Percentiles rank a stretch among this genome's conserved stretches.
These are phyloP conservation scores for Scaptomyza flava DNA, from an alignment of 2,888 invertebrate species.

Conservation along the genomic window DNA sequence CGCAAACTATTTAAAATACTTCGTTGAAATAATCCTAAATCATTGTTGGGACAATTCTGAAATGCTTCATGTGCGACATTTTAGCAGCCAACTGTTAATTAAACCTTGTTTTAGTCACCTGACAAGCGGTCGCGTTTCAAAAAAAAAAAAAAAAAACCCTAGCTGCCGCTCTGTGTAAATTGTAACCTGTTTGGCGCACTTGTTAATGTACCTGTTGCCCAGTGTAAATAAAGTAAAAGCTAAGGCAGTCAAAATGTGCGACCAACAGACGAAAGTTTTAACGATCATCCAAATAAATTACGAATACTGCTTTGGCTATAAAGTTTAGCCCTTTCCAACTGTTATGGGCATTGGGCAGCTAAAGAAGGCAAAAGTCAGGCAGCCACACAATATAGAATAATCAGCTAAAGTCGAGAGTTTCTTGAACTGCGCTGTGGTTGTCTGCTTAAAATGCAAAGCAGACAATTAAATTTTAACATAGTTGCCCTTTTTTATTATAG, in stretches of 20 bases:
- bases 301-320: slow-evolving; percentile 39
- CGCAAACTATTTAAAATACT: background rate
- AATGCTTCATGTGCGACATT: slow-evolving; percentile 30
- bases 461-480: slow-evolving; percentile 44
- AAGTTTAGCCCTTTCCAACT: slow-evolving; percentile 7
- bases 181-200: slow-evolving; percentile 43
- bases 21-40: background rate
- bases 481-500: slow-evolving; percentile 4
- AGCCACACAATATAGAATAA: slow-evolving; percentile 44
- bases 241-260: slow-evolving; percentile 37
- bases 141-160: background rate
- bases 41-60: slow-evolving; percentile 23
- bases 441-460: slow-evolving; percentile 57
- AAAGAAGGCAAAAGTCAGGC: no score
- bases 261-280: slow-evolving; percentile 43
- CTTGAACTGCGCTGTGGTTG: slow-evolving; percentile 57
- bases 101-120: slow-evolving; percentile 29
- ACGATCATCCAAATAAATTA: slow-evolving; percentile 33
- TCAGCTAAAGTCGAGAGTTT: slow-evolving; percentile 58
- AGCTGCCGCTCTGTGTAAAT: background rate
- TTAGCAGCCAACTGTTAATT: slow-evolving; percentile 49
- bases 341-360: background rate
- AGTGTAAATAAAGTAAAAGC: slow-evolving; percentile 43
- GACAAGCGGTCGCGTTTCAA: slow-evolving; percentile 43
- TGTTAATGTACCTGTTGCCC: slow-evolving; percentile 45